phyloP scores from a whole-genome alignment of 2,797 vertebrate species.

The Arnoldichthys spilopterus region DNA sequence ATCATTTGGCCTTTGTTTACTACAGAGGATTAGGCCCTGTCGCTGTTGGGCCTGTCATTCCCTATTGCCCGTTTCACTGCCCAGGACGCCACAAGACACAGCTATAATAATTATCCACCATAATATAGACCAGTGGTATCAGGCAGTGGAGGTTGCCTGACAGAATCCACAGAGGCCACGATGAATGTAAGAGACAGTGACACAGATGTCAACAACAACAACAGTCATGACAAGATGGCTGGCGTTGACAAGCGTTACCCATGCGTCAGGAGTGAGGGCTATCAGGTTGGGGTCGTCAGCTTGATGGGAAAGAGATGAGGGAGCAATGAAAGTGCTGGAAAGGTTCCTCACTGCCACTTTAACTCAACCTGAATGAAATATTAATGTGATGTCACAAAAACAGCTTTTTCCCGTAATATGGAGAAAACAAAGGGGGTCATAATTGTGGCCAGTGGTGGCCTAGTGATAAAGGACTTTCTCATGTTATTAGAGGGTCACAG shows the following conservation, averaged over 20 bases:
- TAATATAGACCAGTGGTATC: constrained; percentile 31
- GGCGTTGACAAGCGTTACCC: constrained; percentile 27
- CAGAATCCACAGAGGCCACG: constrained; percentile 36
- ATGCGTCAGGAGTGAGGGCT: constrained; percentile 21
- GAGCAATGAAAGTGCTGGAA: not conserved
- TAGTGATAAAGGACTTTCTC: too few species aligned
- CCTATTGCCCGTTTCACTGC: constrained; percentile 40
- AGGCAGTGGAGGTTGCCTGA: constrained; percentile 23
- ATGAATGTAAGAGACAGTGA: constrained; percentile 15
- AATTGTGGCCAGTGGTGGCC: too few species aligned
- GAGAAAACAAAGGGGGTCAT: not conserved
- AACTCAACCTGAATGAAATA: too few species aligned
- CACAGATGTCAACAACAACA: constrained; percentile 37
- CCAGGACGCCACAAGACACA: constrained; percentile 32
- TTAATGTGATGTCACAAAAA: too few species aligned
- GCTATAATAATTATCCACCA: constrained; percentile 53
- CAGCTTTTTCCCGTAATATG: too few species aligned
- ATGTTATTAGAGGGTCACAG: too few species aligned
- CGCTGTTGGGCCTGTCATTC: constrained; percentile 42
- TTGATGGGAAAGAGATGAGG: not conserved
- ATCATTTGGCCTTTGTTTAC: constrained; percentile 64
- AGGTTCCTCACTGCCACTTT: not conserved
- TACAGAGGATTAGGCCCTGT: constrained; percentile 53
- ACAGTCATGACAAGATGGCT: constrained; percentile 25
- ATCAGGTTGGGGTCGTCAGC: constrained; percentile 14